Conservation (phyloP, 2,113 vertebrate species). For the Pongo pygmaeus region DNA sequence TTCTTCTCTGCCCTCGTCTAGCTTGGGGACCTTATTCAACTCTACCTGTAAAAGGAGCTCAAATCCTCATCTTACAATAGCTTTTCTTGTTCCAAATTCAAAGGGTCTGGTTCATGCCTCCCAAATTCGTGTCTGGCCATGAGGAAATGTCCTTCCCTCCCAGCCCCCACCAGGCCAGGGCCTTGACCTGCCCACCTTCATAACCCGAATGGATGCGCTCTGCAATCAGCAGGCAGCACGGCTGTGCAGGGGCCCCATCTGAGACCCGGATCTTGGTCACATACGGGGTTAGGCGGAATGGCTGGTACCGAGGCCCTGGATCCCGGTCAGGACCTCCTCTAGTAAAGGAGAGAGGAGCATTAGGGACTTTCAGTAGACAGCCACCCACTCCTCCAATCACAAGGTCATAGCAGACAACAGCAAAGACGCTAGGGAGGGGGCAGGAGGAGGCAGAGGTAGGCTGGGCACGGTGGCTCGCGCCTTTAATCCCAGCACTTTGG, state of each 20-base stretch:
- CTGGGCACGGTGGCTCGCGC: no score
- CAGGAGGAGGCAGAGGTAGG: background rate
- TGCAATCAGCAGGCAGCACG: constrained; percentile 92
- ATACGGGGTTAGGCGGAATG: constrained; percentile 93
- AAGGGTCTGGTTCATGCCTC: background rate
- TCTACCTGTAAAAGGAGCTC: background rate
- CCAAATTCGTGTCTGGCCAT: background rate
- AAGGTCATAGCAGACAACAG: background rate
- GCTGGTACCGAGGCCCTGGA: constrained; percentile 87
- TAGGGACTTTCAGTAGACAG: background rate
- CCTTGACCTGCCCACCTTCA: constrained; percentile 83
- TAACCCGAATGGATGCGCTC: constrained; percentile 94
- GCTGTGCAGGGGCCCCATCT: constrained; percentile 86
- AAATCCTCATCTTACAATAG: background rate
- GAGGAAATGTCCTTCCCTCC: background rate
- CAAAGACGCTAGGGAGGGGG: background rate
- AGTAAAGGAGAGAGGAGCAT: constrained; percentile 19
- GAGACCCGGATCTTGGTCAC: constrained; percentile 90
- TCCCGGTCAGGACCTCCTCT: constrained; percentile 86
- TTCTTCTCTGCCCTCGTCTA: background rate
- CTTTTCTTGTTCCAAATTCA: background rate
- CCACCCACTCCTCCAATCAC: background rate
- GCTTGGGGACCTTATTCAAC: background rate
- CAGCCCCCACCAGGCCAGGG: background rate
- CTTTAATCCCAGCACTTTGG: no score